A percentile compares a stretch with the other conserved stretches of the same genome.
phyloP scores from a whole-genome alignment of 2,797 vertebrate genomes.

The Lates japonicus region DNA sequence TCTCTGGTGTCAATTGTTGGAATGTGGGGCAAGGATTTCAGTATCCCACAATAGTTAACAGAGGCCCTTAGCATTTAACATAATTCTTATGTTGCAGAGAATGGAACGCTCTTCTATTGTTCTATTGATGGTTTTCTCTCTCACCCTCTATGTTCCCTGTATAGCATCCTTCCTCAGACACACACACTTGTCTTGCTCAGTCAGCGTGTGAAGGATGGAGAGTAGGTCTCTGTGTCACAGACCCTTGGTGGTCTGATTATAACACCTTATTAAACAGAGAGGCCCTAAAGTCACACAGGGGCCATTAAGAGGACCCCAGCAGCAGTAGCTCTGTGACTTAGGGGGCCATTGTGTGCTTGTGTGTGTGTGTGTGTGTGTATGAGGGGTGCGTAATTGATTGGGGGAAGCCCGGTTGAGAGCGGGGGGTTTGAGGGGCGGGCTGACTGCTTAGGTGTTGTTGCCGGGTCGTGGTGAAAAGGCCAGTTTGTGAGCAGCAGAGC shows the following conservation, averaged over 20 bases:
- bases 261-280: constrained; percentile 88
- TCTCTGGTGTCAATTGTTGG: constrained; percentile 64
- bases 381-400: constrained; percentile 22
- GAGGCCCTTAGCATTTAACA: constrained; percentile 73
- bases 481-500: constrained; percentile 88
- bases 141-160: constrained; percentile 31
- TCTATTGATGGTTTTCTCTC: constrained; percentile 65
- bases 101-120: constrained; percentile 78
- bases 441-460: constrained; percentile 67
- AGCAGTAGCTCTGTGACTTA: constrained; percentile 76
- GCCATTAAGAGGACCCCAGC: constrained; percentile 78
- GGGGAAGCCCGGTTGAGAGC: not conserved
- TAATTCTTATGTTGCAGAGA: constrained; percentile 82
- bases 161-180: constrained; percentile 43
- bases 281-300: constrained; percentile 85
- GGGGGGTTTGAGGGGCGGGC: not conserved
- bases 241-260: constrained; percentile 89
- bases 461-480: constrained; percentile 82
- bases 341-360: constrained; percentile 68
- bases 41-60: constrained; percentile 74
- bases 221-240: constrained; percentile 67
- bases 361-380: constrained; percentile 45
- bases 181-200: constrained; percentile 52
- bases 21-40: constrained; percentile 65
- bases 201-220: constrained; percentile 70